phyloP scores from a whole-genome alignment of 2,888 invertebrate genomes.

The Acronicta psi region DNA sequence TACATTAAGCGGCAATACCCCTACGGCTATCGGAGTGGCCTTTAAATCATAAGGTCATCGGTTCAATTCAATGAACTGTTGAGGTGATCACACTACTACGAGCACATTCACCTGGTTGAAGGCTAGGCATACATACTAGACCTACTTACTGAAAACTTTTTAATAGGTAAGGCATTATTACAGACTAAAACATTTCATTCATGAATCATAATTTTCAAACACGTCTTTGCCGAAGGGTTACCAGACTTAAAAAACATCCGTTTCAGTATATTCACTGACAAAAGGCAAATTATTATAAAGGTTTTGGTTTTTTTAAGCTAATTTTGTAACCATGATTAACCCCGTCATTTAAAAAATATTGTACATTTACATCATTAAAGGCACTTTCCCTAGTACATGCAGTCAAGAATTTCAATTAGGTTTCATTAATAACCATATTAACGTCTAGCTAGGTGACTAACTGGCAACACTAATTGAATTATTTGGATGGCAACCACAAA shows the following conservation, averaged over 20 bases:
- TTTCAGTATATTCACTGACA: no score
- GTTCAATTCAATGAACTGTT: constrained; percentile 44
- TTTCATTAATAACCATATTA: constrained; percentile 27
- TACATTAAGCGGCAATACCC: constrained; percentile 41
- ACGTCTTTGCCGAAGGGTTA: no score
- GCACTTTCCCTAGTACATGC: not conserved
- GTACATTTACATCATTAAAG: no score
- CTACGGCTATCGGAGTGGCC: constrained; percentile 36
- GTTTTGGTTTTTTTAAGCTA: no score
- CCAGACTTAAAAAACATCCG: no score
- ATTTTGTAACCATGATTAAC: no score
- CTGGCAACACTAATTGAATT: constrained; percentile 39
- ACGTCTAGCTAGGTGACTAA: constrained; percentile 15
- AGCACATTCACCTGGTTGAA: constrained; percentile 46
- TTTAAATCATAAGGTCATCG: constrained; percentile 45
- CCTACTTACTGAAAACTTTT: constrained; percentile 7
- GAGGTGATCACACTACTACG: constrained; percentile 45
- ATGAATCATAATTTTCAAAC: no score
- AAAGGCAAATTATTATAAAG: no score
- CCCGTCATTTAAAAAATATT: no score
- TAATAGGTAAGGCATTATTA: constrained; percentile 14
- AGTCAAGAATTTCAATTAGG: constrained; percentile 36
- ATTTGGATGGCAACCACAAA: constrained; percentile 37
- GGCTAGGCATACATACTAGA: constrained; percentile 17
- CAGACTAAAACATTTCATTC: constrained; percentile 7